Conservation (phyloP, 2,113 vertebrate genomes). For the Crotophaga sulcirostris region DNA sequence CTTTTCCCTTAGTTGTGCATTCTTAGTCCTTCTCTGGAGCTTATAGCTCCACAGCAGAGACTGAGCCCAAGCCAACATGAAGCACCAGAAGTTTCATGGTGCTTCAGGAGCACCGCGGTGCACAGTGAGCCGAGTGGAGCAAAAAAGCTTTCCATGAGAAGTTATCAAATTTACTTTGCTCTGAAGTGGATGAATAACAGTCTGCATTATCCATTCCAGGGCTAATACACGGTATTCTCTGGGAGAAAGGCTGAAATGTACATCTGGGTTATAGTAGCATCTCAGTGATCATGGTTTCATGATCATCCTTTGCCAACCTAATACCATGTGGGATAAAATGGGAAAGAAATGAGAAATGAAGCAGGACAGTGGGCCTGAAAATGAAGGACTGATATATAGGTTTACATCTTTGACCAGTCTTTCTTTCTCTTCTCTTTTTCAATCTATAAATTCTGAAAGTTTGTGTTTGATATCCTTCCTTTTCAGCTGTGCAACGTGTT, state of each 20-base stretch:
- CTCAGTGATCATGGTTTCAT: not conserved
- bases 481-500: not conserved
- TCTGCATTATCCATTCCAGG: not conserved
- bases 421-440: not conserved
- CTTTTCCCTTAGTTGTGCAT: not conserved
- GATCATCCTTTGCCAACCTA: not conserved
- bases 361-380: not conserved
- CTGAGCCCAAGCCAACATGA: not conserved
- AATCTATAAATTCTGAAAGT: not conserved
- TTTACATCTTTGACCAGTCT: not conserved
- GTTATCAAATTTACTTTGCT: not conserved
- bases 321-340: not conserved
- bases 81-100: no score
- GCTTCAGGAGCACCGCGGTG: not conserved
- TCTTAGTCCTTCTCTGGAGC: not conserved
- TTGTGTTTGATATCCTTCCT: not conserved
- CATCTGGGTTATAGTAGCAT: not conserved
- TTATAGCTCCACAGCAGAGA: not conserved
- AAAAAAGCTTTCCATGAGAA: not conserved
- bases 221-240: accelerated
- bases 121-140: not conserved
- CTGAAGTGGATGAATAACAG: not conserved
- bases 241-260: not conserved
- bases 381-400: not conserved
- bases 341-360: not conserved